These are phyloP conservation scores for Pelodiscus sinensis DNA, from an alignment of 2,113 vertebrate species.

Conservation along the genomic window DNA sequence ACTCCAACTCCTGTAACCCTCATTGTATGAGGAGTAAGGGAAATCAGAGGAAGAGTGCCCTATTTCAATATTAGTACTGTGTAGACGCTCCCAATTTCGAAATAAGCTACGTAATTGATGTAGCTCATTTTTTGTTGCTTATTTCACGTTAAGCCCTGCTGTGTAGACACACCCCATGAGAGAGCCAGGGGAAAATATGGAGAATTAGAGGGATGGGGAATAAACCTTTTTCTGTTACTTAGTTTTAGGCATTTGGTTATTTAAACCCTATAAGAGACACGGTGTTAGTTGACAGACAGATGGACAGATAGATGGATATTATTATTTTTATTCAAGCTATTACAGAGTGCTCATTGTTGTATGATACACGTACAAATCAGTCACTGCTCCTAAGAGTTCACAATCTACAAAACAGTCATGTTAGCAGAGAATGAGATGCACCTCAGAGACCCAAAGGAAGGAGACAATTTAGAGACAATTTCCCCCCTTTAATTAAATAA, in stretches of 20 bases:
- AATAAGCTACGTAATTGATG: too few species aligned
- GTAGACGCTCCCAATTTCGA: too few species aligned
- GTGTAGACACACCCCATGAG: too few species aligned
- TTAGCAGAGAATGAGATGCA: background rate
- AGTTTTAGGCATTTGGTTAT: constrained; percentile 9
- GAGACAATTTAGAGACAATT: background rate
- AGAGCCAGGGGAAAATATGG: background rate
- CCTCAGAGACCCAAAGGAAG: background rate
- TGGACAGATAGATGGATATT: background rate
- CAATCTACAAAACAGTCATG: background rate
- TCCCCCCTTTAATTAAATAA: background rate
- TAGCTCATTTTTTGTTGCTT: too few species aligned
- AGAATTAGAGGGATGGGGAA: background rate
- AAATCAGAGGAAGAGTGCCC: too few species aligned
- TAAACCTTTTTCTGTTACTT: background rate
- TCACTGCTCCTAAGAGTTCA: background rate
- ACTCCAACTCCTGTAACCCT: too few species aligned
- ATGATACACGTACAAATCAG: background rate
- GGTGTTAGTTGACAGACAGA: background rate
- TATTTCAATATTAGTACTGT: too few species aligned
- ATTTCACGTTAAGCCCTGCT: too few species aligned
- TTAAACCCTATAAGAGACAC: background rate
- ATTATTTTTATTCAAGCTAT: background rate
- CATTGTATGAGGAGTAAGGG: too few species aligned
- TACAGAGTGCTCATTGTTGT: background rate